Percentiles rank a stretch among this genome's conserved stretches.
Conservation (phyloP, 2,888 invertebrate species). For the Erynnis tages region DNA sequence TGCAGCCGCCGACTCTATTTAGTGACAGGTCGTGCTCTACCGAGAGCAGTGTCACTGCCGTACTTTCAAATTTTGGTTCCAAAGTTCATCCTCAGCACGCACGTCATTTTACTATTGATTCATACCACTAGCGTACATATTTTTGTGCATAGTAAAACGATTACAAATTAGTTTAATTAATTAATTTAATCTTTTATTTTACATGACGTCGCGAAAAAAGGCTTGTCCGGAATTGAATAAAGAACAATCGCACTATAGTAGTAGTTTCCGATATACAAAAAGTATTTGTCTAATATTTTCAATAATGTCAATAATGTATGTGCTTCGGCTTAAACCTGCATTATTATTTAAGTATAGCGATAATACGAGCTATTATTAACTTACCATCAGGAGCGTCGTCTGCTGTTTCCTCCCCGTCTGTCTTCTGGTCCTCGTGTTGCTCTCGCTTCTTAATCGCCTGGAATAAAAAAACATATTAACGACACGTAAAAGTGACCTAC, state of each 20-base stretch:
- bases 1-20: constrained; percentile 43
- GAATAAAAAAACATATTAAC: constrained; percentile 43
- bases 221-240: too few species aligned
- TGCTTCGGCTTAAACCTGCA: too few species aligned
- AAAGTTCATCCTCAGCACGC: constrained; percentile 13
- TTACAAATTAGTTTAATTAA: too few species aligned
- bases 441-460: constrained; percentile 78
- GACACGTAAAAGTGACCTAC: constrained; percentile 29
- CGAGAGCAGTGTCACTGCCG: constrained; percentile 32
- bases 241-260: too few species aligned
- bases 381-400: constrained; percentile 71
- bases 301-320: too few species aligned
- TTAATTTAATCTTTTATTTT: too few species aligned
- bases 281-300: too few species aligned
- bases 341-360: not conserved
- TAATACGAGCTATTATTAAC: constrained; percentile 35
- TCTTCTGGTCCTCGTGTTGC: constrained; percentile 65
- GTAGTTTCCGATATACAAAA: too few species aligned
- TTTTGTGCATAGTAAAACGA: too few species aligned
- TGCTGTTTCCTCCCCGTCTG: constrained; percentile 64
- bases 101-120: too few species aligned
- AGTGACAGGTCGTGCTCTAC: constrained; percentile 47
- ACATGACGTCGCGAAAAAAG: too few species aligned
- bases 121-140: too few species aligned
- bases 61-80: constrained; percentile 31